phyloP scores from a whole-genome alignment of 2,888 invertebrate species.

The Noctua comes region DNA sequence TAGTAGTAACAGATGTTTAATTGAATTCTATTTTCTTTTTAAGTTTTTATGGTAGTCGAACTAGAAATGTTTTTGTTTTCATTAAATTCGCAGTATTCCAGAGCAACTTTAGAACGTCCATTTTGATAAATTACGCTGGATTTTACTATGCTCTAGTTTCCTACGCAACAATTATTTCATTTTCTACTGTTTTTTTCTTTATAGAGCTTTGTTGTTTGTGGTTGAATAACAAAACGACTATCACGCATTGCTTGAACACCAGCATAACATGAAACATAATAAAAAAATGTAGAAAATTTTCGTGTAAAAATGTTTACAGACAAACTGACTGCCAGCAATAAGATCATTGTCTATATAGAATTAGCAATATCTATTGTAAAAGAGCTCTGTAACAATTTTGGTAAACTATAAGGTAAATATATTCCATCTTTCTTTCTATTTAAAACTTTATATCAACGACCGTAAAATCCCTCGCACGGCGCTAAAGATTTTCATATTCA shows the following conservation, averaged over 20 bases:
- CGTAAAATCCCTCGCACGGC: slow-evolving; percentile 75
- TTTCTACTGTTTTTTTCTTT: too few species aligned
- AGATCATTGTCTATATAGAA: not conserved
- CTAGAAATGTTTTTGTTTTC: not conserved
- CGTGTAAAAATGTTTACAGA: not conserved
- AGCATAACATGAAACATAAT: not conserved
- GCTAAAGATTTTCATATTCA: slow-evolving; percentile 89
- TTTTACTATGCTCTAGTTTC: not conserved
- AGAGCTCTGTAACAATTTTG: not conserved
- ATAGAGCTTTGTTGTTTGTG: not conserved
- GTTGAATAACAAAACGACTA: not conserved
- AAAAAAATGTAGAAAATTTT: not conserved
- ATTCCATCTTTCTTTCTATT: not conserved
- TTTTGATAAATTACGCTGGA: not conserved
- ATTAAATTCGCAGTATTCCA: not conserved
- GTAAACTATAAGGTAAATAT: not conserved
- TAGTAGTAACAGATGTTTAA: slow-evolving; percentile 6
- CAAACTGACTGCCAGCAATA: not conserved
- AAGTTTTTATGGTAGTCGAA: not conserved
- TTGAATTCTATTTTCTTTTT: slow-evolving; percentile 19
- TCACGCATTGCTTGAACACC: not conserved
- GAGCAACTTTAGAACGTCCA: not conserved
- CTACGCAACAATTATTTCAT: not conserved
- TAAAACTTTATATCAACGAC: slow-evolving; percentile 61
- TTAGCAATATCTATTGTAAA: not conserved